A percentile compares a stretch with the other conserved stretches of the same genome.
These are phyloP conservation scores for Smutsia gigantea DNA, from an alignment of 2,797 vertebrate species.

Conservation along the genomic window DNA sequence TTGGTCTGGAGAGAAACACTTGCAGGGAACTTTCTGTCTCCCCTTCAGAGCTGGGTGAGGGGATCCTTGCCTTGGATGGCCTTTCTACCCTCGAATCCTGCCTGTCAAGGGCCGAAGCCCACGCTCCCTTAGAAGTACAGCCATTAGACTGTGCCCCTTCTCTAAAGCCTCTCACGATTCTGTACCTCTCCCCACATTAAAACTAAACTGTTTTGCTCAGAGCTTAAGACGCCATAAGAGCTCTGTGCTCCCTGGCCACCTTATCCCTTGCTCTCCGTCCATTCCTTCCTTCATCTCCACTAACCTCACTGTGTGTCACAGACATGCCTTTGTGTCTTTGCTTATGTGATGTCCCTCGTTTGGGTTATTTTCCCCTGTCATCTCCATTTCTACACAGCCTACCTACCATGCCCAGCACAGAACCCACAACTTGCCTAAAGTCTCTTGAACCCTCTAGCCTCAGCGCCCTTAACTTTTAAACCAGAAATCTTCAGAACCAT, in stretches of 20 bases:
- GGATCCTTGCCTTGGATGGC: background rate
- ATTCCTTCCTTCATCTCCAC: background rate
- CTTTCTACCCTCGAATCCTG: background rate
- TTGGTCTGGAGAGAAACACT: background rate
- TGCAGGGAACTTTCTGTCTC: background rate
- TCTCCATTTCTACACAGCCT: background rate
- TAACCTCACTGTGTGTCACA: background rate
- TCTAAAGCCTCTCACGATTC: background rate
- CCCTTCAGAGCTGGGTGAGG: background rate
- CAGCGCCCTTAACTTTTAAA: background rate
- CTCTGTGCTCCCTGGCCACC: rapidly evolving
- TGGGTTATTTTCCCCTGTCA: background rate
- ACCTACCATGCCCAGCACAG: background rate
- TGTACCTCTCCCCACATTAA: background rate
- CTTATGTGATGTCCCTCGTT: background rate
- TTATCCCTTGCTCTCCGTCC: background rate
- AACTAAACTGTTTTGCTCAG: background rate
- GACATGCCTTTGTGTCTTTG: background rate
- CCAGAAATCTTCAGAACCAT: background rate
- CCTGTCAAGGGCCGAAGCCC: background rate
- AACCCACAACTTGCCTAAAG: background rate
- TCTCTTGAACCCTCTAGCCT: background rate
- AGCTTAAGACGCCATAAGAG: background rate
- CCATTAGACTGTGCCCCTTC: background rate
- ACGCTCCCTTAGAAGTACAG: background rate